Percentiles rank a stretch among this genome's conserved stretches.
Conservation (phyloP, 2,113 vertebrate species). For the Tricholaema leucomelas region DNA sequence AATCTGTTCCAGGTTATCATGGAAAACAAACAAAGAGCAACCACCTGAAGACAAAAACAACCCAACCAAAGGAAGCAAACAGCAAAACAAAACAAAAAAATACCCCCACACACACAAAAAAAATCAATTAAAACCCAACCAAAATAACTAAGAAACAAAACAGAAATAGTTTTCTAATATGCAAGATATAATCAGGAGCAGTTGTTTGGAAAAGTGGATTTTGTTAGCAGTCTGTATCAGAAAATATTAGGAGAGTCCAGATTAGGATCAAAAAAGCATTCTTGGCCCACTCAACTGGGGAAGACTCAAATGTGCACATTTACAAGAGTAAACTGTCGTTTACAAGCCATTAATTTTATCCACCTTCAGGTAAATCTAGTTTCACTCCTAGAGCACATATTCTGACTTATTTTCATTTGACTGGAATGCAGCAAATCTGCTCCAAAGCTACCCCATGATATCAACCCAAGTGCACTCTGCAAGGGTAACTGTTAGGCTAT, state of each 20-base stretch:
- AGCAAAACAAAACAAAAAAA: background rate
- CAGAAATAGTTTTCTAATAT: background rate
- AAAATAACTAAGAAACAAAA: background rate
- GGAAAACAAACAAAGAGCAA: too few relatives aligned
- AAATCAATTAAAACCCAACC: too few relatives aligned
- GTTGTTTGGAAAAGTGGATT: background rate
- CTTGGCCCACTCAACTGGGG: background rate
- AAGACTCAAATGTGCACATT: background rate
- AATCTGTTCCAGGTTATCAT: background rate
- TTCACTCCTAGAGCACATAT: background rate
- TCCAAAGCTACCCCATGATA: background rate
- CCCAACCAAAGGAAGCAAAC: background rate
- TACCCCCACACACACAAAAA: too few relatives aligned
- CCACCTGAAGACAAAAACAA: too few relatives aligned
- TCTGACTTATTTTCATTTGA: background rate
- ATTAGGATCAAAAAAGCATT: background rate
- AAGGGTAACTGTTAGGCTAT: background rate
- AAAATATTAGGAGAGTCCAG: background rate
- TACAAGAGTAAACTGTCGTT: background rate
- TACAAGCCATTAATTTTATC: background rate
- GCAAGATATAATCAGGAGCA: background rate
- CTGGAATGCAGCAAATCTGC: background rate
- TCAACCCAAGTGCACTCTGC: accelerated
- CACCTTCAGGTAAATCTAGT: background rate
- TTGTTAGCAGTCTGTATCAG: background rate